These are phyloP conservation scores for Zaprionus lachaisei DNA, from an alignment of 1,140 invertebrate genomes.

Conservation along the genomic window DNA sequence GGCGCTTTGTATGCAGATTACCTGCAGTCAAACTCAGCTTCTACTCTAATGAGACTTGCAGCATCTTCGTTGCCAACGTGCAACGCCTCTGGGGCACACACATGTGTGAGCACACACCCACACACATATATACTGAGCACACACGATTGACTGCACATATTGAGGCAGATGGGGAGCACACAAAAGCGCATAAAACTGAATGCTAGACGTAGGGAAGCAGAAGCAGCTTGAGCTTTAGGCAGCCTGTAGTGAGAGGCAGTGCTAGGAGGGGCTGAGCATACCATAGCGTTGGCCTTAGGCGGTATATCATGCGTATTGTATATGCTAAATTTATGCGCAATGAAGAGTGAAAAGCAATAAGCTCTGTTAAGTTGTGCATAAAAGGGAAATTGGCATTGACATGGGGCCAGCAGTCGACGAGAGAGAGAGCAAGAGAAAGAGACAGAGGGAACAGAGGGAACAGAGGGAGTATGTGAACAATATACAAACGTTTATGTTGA, in stretches of 20 bases:
- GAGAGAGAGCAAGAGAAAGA: not conserved
- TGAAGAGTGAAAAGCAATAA: constrained; percentile 81
- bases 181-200: constrained; percentile 56
- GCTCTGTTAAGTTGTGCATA: constrained; percentile 79
- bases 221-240: not conserved
- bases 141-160: constrained; percentile 55
- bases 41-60: constrained; percentile 63
- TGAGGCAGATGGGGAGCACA: constrained; percentile 12
- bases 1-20: constrained; percentile 75
- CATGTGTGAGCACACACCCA: constrained; percentile 12
- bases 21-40: constrained; percentile 42
- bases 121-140: not conserved
- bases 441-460: not conserved
- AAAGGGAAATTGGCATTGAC: constrained; percentile 77
- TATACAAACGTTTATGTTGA: constrained; percentile 51
- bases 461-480: constrained; percentile 11
- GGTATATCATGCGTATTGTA: constrained; percentile 58
- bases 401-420: constrained; percentile 33
- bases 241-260: not conserved
- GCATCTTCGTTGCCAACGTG: constrained; percentile 22
- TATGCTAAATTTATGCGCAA: constrained; percentile 78
- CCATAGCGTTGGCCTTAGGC: constrained; percentile 16
- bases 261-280: not conserved
- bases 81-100: constrained; percentile 5
- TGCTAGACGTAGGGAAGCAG: not conserved